Conservation (phyloP, 2,888 invertebrate species). For the Tetheella fluctuosa region DNA sequence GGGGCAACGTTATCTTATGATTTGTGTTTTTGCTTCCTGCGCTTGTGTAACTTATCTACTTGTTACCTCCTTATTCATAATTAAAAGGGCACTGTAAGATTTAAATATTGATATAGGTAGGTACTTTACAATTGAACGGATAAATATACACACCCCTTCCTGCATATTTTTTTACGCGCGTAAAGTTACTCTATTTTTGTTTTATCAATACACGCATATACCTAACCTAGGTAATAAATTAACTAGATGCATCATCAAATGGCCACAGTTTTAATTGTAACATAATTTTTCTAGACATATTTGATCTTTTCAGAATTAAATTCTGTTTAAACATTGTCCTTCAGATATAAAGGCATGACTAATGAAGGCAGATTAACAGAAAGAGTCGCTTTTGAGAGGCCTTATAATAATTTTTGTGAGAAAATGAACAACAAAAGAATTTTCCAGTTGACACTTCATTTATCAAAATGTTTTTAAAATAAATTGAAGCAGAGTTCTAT, state of each 20-base stretch:
- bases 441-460: conserved; percentile 47
- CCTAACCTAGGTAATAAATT: too few species aligned
- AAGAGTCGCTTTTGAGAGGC: conserved; percentile 48
- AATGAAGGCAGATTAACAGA: conserved; percentile 60
- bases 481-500: background rate
- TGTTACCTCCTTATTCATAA: background rate
- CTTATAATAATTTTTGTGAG: conserved; percentile 54
- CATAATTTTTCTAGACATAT: background rate
- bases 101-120: background rate
- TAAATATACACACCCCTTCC: too few species aligned
- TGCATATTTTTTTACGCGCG: too few species aligned
- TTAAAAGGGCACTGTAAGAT: background rate
- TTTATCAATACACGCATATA: too few species aligned
- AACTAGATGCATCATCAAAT: too few species aligned
- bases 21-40: conserved; percentile 65
- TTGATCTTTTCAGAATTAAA: conserved; percentile 25
- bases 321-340: conserved; percentile 41
- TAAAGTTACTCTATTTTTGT: too few species aligned
- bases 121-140: too few species aligned
- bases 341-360: conserved; percentile 55
- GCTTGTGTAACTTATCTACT: background rate
- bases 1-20: conserved; percentile 65
- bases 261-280: background rate
- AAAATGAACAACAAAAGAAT: conserved; percentile 51
- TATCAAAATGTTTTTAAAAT: conserved; percentile 35